Conservation (phyloP, 2,888 invertebrate species). For the Lasioglossum leucozonium region DNA sequence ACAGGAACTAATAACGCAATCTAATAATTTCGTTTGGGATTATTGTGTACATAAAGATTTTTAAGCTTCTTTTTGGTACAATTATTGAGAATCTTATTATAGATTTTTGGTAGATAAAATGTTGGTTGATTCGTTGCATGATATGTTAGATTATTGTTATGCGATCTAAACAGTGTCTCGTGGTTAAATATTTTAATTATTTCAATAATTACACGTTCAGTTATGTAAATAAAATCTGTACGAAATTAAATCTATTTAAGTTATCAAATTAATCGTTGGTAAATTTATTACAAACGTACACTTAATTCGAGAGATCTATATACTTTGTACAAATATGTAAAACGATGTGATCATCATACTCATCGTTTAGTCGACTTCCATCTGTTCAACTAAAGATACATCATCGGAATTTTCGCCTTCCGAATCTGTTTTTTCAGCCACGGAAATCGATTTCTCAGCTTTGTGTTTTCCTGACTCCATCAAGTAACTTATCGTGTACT, state of each 20-base stretch:
- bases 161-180: neutral
- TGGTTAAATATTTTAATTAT: neutral
- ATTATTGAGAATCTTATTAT: neutral
- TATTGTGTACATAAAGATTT: no score
- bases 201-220: neutral
- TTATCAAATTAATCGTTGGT: slow-evolving; percentile 4
- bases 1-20: no score
- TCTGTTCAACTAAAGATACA: slow-evolving; percentile 4
- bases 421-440: neutral
- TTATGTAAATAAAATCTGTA: neutral
- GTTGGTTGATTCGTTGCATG: neutral
- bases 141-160: neutral
- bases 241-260: slow-evolving; percentile 2
- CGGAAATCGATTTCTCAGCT: slow-evolving; percentile 25
- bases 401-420: slow-evolving; percentile 34
- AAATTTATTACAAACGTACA: slow-evolving; percentile 39
- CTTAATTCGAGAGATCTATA: slow-evolving; percentile 10
- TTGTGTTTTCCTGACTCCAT: slow-evolving; percentile 85
- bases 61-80: no score
- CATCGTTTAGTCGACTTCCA: slow-evolving; percentile 33
- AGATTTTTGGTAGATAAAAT: neutral
- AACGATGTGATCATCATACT: slow-evolving; percentile 6
- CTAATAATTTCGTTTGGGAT: no score
- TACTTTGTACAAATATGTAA: slow-evolving; percentile 35
- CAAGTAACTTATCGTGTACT: slow-evolving; percentile 92